These are phyloP conservation scores for Alloplasta piceator DNA, from an alignment of 2,888 invertebrate species.

Conservation along the genomic window DNA sequence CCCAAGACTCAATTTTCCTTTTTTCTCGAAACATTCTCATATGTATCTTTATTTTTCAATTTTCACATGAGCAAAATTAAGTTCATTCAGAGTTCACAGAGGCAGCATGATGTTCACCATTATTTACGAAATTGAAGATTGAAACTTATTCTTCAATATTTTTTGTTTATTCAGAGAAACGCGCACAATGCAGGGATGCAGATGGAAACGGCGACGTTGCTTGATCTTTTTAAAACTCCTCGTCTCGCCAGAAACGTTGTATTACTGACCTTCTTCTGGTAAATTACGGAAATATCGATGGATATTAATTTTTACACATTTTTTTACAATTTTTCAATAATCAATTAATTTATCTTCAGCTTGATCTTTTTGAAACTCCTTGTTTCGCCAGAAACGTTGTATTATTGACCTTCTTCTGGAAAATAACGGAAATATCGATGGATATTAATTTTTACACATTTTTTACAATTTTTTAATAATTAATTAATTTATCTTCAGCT, in stretches of 20 bases:
- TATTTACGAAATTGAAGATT: neutral
- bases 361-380: neutral
- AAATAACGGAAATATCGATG: neutral
- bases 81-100: too few relatives aligned
- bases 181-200: constrained; percentile 74
- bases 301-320: neutral
- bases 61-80: too few relatives aligned
- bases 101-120: neutral
- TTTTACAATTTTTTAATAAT: too few relatives aligned
- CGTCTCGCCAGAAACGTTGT: constrained; percentile 83
- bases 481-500: constrained; percentile 78
- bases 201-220: constrained; percentile 79
- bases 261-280: constrained; percentile 84
- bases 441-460: neutral
- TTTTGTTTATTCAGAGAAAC: constrained; percentile 76
- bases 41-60: too few relatives aligned
- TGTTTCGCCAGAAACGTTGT: neutral
- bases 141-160: constrained; percentile 1
- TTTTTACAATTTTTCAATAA: neutral
- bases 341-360: neutral
- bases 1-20: neutral
- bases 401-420: too few relatives aligned
- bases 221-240: constrained; percentile 84
- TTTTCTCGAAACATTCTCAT: neutral
- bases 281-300: constrained; percentile 61